Evolutionary conservation across 2,888 invertebrate species (phyloP).

Genomic region (Neoaliturus tenellus): DNA sequence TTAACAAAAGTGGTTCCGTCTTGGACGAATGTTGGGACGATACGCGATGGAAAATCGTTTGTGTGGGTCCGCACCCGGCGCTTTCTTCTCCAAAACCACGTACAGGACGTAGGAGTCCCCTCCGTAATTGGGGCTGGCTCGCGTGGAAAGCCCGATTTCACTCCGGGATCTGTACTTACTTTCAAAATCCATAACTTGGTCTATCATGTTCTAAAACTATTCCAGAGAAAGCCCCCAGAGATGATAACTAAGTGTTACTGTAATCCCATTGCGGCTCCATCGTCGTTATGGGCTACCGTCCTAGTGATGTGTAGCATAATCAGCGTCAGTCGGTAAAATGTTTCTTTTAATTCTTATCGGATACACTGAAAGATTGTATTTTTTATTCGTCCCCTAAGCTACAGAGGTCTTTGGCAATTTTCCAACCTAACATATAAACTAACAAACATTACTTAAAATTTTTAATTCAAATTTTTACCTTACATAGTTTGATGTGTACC

Average conservation of each 20-base stretch:
- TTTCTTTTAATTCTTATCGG: neutral
- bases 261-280: too few relatives aligned
- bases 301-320: neutral
- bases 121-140: constrained; percentile 36
- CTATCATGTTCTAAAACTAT: constrained; percentile 2
- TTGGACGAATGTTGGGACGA: too few relatives aligned
- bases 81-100: constrained; percentile 47
- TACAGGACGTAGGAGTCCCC: constrained; percentile 47
- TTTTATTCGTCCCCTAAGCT: too few relatives aligned
- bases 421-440: too few relatives aligned
- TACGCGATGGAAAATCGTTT: too few relatives aligned
- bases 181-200: constrained; percentile 51
- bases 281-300: too few relatives aligned
- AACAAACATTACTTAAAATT: too few relatives aligned
- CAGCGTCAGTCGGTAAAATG: neutral
- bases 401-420: too few relatives aligned
- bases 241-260: constrained; percentile 3
- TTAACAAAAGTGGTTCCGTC: too few relatives aligned
- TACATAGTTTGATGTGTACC: too few relatives aligned
- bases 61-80: neutral
- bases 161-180: constrained; percentile 40
- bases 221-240: constrained; percentile 1
- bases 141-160: constrained; percentile 36
- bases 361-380: neutral
- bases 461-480: too few relatives aligned